phyloP scores from a whole-genome alignment of 2,113 vertebrate species.

The Prinia subflava region DNA sequence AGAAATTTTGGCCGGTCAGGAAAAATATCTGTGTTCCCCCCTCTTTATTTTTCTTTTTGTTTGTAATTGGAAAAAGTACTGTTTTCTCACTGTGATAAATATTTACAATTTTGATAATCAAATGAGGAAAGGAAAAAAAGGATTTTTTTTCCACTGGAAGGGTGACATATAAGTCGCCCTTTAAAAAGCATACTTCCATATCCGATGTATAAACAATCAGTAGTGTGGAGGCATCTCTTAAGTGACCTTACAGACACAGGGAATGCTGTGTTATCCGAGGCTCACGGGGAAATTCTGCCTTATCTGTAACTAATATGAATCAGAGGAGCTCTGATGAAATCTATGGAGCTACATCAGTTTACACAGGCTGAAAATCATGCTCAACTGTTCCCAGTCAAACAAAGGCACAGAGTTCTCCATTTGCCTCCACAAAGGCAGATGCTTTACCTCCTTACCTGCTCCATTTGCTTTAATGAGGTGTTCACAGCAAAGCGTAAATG shows the following conservation, averaged over 20 bases:
- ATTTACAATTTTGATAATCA: neutral
- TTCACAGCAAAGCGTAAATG: constrained; percentile 41
- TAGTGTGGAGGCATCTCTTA: neutral
- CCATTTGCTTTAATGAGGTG: constrained; percentile 64
- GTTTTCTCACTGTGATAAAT: neutral
- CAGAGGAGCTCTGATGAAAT: neutral
- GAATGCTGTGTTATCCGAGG: neutral
- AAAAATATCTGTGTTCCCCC: neutral
- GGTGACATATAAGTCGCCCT: neutral
- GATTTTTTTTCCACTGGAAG: neutral
- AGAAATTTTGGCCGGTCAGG: neutral
- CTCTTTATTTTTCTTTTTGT: no score
- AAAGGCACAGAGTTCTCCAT: constrained; percentile 3
- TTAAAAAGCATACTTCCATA: neutral
- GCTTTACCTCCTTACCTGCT: constrained; percentile 58
- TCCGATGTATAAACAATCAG: neutral
- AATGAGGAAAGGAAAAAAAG: neutral
- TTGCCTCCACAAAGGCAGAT: constrained; percentile 36
- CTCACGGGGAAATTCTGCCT: neutral
- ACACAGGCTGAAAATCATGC: neutral
- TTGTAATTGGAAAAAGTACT: neutral
- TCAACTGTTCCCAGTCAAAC: constrained; percentile 9
- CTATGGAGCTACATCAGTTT: neutral
- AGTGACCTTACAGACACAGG: neutral
- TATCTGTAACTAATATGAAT: neutral